Conservation (phyloP, 1,140 invertebrate species). For the Camponotus floridanus region DNA sequence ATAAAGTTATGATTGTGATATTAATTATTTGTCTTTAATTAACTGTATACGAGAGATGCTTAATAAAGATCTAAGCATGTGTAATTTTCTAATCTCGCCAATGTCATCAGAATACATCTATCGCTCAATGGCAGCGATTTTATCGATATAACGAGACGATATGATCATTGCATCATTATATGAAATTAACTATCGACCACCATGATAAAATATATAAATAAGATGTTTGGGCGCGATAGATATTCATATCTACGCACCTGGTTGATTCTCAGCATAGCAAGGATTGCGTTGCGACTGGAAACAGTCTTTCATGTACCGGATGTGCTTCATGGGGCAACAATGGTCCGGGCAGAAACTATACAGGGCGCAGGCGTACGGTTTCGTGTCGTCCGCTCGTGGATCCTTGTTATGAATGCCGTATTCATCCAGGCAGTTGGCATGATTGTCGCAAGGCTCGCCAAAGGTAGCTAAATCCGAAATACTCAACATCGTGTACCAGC, state of each 20-base stretch:
- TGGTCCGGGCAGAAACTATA: constrained; percentile 90
- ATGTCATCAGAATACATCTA: not conserved
- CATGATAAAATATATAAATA: constrained; percentile 25
- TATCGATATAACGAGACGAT: not conserved
- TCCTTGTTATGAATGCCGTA: constrained; percentile 83
- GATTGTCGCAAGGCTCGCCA: constrained; percentile 88
- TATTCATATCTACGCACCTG: constrained; percentile 58
- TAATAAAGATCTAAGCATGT: not conserved
- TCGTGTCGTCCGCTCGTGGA: constrained; percentile 86
- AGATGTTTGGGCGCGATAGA: constrained; percentile 17
- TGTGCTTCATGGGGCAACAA: constrained; percentile 87
- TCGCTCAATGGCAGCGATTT: not conserved
- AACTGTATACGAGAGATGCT: too few relatives aligned
- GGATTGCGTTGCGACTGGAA: constrained; percentile 83
- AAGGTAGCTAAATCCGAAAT: constrained; percentile 85
- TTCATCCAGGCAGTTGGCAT: constrained; percentile 86
- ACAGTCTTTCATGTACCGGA: constrained; percentile 81
- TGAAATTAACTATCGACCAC: constrained; percentile 8
- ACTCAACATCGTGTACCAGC: constrained; percentile 88
- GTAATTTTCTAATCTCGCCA: too few relatives aligned
- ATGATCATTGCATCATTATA: not conserved
- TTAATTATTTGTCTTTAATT: constrained; percentile 10
- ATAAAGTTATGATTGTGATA: not conserved
- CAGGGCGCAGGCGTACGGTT: constrained; percentile 87
- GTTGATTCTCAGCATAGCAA: constrained; percentile 81